Conservation (phyloP, 2,797 vertebrate species). For the Squalus acanthias region DNA sequence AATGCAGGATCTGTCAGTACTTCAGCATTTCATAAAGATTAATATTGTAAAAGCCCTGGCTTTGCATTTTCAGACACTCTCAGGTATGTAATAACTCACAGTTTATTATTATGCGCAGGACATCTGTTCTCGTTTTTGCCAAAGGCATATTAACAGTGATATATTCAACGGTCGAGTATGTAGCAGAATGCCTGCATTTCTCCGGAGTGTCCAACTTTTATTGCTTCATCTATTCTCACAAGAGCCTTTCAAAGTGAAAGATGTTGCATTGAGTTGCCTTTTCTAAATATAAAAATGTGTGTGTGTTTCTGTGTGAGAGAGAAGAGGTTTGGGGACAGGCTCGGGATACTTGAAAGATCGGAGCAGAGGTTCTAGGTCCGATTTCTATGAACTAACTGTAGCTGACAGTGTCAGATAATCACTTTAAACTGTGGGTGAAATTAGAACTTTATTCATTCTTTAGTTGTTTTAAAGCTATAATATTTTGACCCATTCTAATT, state of each 20-base stretch:
- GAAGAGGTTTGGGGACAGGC: not conserved
- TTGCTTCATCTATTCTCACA: not conserved
- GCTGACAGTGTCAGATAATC: not conserved
- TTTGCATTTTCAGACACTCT: not conserved
- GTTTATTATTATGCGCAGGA: not conserved
- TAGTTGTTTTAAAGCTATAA: not conserved
- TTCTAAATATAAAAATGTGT: not conserved
- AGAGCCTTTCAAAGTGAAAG: not conserved
- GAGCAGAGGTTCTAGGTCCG: not conserved
- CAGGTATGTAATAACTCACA: not conserved
- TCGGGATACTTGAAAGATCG: not conserved
- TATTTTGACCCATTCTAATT: not conserved
- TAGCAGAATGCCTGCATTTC: not conserved
- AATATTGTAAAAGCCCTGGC: not conserved
- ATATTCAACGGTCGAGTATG: not conserved
- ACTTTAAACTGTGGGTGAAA: not conserved
- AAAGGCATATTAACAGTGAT: not conserved
- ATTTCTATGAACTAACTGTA: not conserved
- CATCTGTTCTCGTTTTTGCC: slow-evolving; percentile 2
- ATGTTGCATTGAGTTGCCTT: not conserved
- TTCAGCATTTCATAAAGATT: not conserved
- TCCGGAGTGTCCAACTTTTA: no score
- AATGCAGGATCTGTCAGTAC: not conserved
- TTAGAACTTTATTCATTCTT: not conserved
- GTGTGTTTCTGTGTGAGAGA: not conserved